Evolutionary conservation across 2,797 vertebrate species (phyloP).

Genomic region (Myotis pilosus): DNA sequence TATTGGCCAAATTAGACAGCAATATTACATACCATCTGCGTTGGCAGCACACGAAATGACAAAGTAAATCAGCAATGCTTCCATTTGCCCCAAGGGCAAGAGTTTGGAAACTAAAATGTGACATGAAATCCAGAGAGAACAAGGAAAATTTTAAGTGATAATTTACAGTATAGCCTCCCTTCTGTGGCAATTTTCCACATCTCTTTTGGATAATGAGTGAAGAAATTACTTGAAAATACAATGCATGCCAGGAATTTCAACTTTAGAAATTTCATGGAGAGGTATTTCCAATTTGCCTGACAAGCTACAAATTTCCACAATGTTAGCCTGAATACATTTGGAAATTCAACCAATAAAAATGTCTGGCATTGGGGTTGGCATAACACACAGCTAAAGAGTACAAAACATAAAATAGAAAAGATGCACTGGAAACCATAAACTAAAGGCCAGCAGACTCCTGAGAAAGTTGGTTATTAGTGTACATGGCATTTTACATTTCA

Average conservation of each 20-base stretch:
- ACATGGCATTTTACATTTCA: neutral
- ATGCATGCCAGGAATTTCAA: neutral
- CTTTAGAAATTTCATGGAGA: neutral
- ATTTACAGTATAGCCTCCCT: neutral
- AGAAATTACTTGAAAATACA: neutral
- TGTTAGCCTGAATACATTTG: conserved; percentile 28
- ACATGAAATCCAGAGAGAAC: neutral
- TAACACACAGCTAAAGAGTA: neutral
- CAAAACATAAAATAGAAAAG: neutral
- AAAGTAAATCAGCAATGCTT: neutral
- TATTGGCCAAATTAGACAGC: neutral
- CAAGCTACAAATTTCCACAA: conserved; percentile 22
- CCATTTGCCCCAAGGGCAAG: neutral
- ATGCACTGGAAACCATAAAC: neutral
- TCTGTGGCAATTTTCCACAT: conserved; percentile 24
- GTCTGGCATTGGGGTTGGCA: neutral
- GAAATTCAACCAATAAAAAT: conserved; percentile 54
- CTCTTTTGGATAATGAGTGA: neutral
- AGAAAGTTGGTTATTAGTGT: neutral
- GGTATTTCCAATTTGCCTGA: neutral
- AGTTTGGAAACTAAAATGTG: neutral
- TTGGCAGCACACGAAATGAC: neutral
- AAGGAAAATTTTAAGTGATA: neutral
- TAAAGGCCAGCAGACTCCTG: neutral
- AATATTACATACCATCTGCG: neutral